Percentiles rank a stretch among this genome's conserved stretches.
Evolutionary conservation across 2,888 invertebrate species (phyloP).

Genomic region (Eupithecia dodoneata): DNA sequence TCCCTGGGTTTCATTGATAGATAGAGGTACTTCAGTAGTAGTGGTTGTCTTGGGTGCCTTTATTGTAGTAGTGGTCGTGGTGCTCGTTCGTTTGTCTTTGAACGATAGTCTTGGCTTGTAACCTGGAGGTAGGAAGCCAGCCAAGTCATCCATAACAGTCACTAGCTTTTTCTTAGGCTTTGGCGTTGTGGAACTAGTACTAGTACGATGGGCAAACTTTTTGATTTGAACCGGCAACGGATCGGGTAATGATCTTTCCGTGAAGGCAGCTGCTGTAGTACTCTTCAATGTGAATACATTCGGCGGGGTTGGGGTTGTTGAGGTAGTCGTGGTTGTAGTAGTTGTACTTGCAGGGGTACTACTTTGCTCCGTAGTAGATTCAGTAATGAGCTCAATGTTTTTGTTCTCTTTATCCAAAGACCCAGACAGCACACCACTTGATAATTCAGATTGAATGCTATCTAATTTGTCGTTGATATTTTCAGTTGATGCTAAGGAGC

Average conservation of each 20-base stretch:
- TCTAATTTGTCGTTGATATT: constrained; percentile 94
- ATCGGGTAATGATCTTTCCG: constrained; percentile 82
- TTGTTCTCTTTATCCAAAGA: constrained; percentile 88
- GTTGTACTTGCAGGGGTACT: constrained; percentile 51
- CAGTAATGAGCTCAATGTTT: constrained; percentile 87
- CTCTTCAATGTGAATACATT: constrained; percentile 82
- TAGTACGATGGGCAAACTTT: constrained; percentile 85
- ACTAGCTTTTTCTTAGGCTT: constrained; percentile 79
- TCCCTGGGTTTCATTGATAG: constrained; percentile 74
- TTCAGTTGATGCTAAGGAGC: constrained; percentile 86
- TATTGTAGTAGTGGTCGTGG: constrained; percentile 67
- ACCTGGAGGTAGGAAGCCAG: constrained; percentile 85
- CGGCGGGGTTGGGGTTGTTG: constrained; percentile 62
- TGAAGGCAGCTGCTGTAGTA: constrained; percentile 74
- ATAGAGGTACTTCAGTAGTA: constrained; percentile 53
- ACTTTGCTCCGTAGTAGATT: constrained; percentile 72
- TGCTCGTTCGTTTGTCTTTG: constrained; percentile 83
- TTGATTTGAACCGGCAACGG: constrained; percentile 86
- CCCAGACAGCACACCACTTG: constrained; percentile 89
- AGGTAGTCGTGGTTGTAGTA: constrained; percentile 59
- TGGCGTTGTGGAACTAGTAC: constrained; percentile 70
- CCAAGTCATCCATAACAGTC: constrained; percentile 84
- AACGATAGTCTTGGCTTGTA: constrained; percentile 83
- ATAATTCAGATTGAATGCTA: constrained; percentile 92
- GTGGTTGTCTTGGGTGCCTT: constrained; percentile 43